These are phyloP conservation scores for Aproaerema taeniolella DNA, from an alignment of 2,888 invertebrate species.

Conservation along the genomic window DNA sequence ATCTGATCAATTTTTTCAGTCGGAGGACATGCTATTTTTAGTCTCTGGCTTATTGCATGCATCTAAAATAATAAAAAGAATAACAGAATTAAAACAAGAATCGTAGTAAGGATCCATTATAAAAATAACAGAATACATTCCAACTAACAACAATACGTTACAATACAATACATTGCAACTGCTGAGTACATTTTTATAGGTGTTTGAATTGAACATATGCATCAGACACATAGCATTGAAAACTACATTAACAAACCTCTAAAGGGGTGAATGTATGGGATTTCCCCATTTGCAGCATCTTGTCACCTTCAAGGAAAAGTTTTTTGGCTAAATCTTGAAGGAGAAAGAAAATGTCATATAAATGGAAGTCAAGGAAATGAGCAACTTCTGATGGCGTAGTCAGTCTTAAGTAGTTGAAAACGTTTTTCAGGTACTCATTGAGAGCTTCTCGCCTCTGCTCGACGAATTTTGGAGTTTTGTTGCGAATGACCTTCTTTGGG, in stretches of 20 bases:
- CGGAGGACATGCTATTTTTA: constrained; percentile 90
- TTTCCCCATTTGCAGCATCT: constrained; percentile 78
- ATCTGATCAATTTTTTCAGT: constrained; percentile 86
- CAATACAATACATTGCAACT: too few relatives aligned
- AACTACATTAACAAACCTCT: too few relatives aligned
- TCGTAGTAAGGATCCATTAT: too few relatives aligned
- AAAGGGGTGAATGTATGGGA: constrained; percentile 86
- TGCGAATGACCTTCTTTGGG: constrained; percentile 95
- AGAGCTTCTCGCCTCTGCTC: constrained; percentile 88
- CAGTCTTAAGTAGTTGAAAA: constrained; percentile 85
- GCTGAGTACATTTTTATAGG: too few relatives aligned
- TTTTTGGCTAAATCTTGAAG: constrained; percentile 88
- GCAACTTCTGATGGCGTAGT: constrained; percentile 89
- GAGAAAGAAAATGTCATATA: constrained; percentile 93
- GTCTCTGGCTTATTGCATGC: constrained; percentile 91
- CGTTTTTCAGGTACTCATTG: constrained; percentile 87
- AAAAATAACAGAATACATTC: too few relatives aligned
- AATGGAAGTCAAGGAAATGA: constrained; percentile 91
- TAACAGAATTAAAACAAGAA: background rate
- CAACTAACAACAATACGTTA: too few relatives aligned
- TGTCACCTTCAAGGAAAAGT: constrained; percentile 86
- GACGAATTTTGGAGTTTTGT: constrained; percentile 91
- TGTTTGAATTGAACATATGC: background rate
- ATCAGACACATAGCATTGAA: too few relatives aligned
- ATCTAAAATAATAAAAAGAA: constrained; percentile 81